Evolutionary conservation across 2,797 vertebrate species (phyloP).

Genomic region (Thalassophryne amazonica): DNA sequence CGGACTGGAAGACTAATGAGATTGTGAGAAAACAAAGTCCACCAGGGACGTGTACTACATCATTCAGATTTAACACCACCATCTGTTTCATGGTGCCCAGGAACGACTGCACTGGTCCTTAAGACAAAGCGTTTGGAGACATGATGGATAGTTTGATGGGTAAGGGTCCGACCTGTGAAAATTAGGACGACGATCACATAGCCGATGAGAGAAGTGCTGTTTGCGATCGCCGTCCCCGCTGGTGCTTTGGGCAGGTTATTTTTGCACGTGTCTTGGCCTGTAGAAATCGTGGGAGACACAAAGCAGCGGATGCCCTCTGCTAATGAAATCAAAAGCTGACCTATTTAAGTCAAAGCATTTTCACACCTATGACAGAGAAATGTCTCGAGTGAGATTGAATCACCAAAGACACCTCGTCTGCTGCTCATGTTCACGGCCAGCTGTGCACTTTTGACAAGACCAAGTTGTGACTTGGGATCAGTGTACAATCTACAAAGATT

Average conservation of each 20-base stretch:
- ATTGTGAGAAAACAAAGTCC: conserved; percentile 83
- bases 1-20: conserved; percentile 76
- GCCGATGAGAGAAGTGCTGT: conserved; percentile 54
- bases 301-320: conserved; percentile 37
- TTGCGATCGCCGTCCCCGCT: conserved; percentile 24
- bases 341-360: conserved; percentile 65
- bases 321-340: conserved; percentile 68
- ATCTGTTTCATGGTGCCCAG: conserved; percentile 84
- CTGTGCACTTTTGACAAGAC: conserved; percentile 28
- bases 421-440: conserved; percentile 10
- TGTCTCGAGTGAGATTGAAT: conserved; percentile 35
- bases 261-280: conserved; percentile 22
- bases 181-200: conserved; percentile 52
- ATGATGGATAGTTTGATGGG: conserved; percentile 83
- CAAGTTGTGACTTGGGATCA: conserved; percentile 15
- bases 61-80: conserved; percentile 88
- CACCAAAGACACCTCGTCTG: conserved; percentile 19
- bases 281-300: conserved; percentile 35
- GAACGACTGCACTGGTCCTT: conserved; percentile 79
- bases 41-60: conserved; percentile 88
- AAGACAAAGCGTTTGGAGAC: conserved; percentile 80
- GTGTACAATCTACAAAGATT: neutral
- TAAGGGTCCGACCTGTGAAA: conserved; percentile 57
- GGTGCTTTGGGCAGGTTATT: conserved; percentile 24
- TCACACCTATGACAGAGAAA: conserved; percentile 54